phyloP scores from a whole-genome alignment of 2,113 vertebrate species.

The Hipposideros armiger region DNA sequence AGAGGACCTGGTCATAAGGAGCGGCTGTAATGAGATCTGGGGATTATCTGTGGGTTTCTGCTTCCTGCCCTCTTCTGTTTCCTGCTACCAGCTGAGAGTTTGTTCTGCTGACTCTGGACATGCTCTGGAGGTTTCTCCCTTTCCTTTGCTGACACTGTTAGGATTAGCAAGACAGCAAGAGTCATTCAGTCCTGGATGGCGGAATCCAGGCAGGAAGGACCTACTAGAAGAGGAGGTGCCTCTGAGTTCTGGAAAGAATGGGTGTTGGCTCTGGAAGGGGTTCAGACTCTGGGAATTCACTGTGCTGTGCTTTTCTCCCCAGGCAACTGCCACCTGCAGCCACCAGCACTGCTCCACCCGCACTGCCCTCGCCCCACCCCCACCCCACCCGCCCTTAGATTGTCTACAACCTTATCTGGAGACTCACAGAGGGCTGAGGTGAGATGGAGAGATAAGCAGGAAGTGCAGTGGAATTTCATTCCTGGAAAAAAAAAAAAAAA shows the following conservation, averaged over 20 bases:
- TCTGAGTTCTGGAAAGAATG: background rate
- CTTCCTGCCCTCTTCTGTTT: constrained; percentile 42
- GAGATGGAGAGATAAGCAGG: constrained; percentile 75
- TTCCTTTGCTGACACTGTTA: background rate
- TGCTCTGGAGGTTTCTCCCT: background rate
- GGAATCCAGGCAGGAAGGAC: background rate
- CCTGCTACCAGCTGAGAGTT: background rate
- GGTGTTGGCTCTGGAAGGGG: background rate
- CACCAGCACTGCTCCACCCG: background rate
- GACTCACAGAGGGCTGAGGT: constrained; percentile 63
- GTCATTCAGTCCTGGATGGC: background rate
- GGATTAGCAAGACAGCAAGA: background rate
- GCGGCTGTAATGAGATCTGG: background rate
- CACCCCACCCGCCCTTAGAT: background rate
- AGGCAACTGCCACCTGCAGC: background rate
- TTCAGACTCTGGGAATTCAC: background rate
- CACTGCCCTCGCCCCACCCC: background rate
- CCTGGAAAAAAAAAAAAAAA: constrained; percentile 81
- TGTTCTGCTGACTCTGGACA: background rate
- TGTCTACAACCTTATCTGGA: constrained; percentile 48
- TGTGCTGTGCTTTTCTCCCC: background rate
- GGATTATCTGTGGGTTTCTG: constrained; percentile 50
- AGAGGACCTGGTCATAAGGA: background rate
- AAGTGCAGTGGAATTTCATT: constrained; percentile 79
- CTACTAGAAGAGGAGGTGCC: background rate